Base-by-base conservation (phyloP, 2,113 vertebrate genomes). In the Symphodus melops region DNA sequence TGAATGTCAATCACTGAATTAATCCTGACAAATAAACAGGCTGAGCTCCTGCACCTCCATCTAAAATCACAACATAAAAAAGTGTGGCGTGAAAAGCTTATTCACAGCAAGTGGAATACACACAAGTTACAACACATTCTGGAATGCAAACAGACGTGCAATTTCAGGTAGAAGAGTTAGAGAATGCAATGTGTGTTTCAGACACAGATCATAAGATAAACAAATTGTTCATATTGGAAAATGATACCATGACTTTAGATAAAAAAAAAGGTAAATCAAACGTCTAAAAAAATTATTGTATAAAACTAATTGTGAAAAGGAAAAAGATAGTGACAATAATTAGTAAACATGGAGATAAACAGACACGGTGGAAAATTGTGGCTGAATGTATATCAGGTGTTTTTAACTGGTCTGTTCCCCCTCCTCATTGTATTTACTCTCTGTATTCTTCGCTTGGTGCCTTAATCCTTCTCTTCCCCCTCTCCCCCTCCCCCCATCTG, bases 401-500 rank as follows among this genome's bases (percentile, higher is more conserved):
- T 51, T 51, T 8, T 7, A 37, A 68, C 41, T 23, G 39, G 53
- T 77, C 56, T 17, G 5, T 17, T 48, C 51, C 77, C 66, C 71
- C 58, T 71, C 48, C 28, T 69, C 63, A 77, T 77, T 57, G 20
- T 48, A 39, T 48, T 55, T 52, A 62, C 21, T 23, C 13, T 72
- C 46, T 19, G 54, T 51, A 64, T 53, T 72, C 69, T 86, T 74
- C 58, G 68, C 52, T 48, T 73, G 72, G 79, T 80, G 68, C 75
- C 70, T 49, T 92, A 87, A 91, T 92, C 84, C 84, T 89, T 70
- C 74, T 82, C 81, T 82, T 68, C 75, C 74, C 72, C 69, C 65
- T 75, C 75, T 75, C 77, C 53, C 67, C n/a, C 60, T 69, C 79
- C 84, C 72, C 85, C 91, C 88, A 91, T 92, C 89, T 91, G 91